Evolutionary conservation across 2,113 vertebrate species (phyloP).

Genomic region (Callopanchax toddi): DNA sequence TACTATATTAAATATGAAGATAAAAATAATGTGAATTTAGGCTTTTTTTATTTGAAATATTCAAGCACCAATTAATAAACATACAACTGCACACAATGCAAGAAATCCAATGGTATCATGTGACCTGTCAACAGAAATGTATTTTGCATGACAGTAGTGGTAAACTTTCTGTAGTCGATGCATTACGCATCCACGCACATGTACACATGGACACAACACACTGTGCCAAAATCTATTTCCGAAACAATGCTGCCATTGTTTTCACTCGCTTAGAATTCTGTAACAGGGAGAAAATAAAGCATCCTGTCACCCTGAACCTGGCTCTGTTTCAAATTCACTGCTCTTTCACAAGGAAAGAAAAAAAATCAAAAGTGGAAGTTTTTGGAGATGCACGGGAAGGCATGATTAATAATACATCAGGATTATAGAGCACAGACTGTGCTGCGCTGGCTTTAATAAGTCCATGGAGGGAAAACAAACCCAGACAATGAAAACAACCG

Average conservation of each 20-base stretch:
- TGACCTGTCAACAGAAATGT: conserved; percentile 6
- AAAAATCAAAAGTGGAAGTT: conserved; percentile 65
- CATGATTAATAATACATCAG: conserved; percentile 81
- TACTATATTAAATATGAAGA: neutral
- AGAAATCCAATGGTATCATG: conserved; percentile 10
- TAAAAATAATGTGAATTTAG: neutral
- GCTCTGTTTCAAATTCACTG: conserved; percentile 61
- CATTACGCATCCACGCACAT: conserved; percentile 18
- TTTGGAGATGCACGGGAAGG: conserved; percentile 66
- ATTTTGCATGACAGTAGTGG: conserved; percentile 31
- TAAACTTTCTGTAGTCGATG: conserved; percentile 35
- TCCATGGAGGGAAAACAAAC: conserved; percentile 71
- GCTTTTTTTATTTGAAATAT: neutral
- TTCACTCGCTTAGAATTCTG: conserved; percentile 48
- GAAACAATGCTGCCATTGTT: conserved; percentile 54
- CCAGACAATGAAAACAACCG: conserved; percentile 64
- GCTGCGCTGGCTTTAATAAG: conserved; percentile 74
- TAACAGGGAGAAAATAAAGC: conserved; percentile 62
- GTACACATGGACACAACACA: conserved; percentile 28
- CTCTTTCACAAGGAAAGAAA: conserved; percentile 44
- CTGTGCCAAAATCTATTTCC: conserved; percentile 23
- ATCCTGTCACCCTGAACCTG: conserved; percentile 60
- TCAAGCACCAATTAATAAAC: neutral
- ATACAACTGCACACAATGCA: conserved; percentile 11
- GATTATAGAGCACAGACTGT: conserved; percentile 73